Evolutionary conservation across 2,888 invertebrate genomes (phyloP).

Genomic region (Nomada hirtipes): DNA sequence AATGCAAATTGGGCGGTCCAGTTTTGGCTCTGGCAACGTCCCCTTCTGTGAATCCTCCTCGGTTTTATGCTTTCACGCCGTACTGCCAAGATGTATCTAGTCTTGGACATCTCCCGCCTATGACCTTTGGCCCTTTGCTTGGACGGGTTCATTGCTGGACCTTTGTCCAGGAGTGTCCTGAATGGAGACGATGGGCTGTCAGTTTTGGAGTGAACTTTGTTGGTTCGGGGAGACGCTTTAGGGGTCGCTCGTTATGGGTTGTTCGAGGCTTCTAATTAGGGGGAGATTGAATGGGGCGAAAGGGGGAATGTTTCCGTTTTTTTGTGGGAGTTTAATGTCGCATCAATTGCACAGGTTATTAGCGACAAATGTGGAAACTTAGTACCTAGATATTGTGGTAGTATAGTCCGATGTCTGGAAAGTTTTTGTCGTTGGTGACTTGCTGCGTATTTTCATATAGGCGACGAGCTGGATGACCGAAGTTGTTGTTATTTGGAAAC

Average conservation of each 20-base stretch:
- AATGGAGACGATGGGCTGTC: neutral
- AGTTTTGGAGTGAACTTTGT: conserved; percentile 16
- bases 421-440: too few relatives aligned
- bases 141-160: neutral
- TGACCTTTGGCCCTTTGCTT: conserved; percentile 19
- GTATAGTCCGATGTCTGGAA: too few relatives aligned
- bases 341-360: too few relatives aligned
- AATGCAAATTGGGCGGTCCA: conserved; percentile 75
- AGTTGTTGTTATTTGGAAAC: too few relatives aligned
- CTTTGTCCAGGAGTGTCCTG: conserved; percentile 14
- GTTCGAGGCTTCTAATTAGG: conserved; percentile 5
- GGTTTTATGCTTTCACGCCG: conserved; percentile 22
- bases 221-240: neutral
- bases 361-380: too few relatives aligned
- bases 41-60: too few relatives aligned
- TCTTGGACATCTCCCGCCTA: conserved; percentile 65
- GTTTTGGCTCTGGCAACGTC: conserved; percentile 15
- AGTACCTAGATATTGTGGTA: too few relatives aligned
- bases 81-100: conserved; percentile 65
- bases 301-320: neutral
- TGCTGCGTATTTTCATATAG: too few relatives aligned
- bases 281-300: neutral
- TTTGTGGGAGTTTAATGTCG: too few relatives aligned
- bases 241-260: neutral
- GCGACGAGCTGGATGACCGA: too few relatives aligned